Conservation (phyloP, 2,888 invertebrate species). For the Timema cristinae region DNA sequence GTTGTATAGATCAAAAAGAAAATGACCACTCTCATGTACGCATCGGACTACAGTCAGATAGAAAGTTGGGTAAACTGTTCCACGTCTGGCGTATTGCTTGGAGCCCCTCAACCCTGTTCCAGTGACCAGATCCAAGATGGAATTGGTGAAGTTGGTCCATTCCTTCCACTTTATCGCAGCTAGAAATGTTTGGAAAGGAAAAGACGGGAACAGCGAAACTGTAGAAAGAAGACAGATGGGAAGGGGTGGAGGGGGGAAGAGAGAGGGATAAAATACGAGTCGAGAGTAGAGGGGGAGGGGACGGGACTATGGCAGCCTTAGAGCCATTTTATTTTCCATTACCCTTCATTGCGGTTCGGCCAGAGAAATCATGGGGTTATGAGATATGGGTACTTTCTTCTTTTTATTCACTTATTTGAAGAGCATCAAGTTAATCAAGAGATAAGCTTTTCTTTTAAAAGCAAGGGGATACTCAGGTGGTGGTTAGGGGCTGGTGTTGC, state of each 20-base stretch:
- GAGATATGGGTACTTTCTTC: too few relatives aligned
- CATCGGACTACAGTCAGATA: too few relatives aligned
- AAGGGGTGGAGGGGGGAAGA: not conserved
- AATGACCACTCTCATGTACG: too few relatives aligned
- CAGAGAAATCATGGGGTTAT: too few relatives aligned
- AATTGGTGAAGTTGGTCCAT: conserved; percentile 15
- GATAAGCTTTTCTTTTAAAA: too few relatives aligned
- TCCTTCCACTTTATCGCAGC: conserved; percentile 11
- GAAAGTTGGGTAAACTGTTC: too few relatives aligned
- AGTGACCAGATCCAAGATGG: not conserved
- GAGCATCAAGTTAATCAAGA: too few relatives aligned
- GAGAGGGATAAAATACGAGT: conserved; percentile 11
- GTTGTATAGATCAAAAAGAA: too few relatives aligned
- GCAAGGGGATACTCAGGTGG: too few relatives aligned
- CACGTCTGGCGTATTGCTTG: conserved; percentile 9
- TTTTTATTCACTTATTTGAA: too few relatives aligned
- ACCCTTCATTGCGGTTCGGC: not conserved
- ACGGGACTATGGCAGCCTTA: conserved; percentile 7
- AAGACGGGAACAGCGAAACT: not conserved
- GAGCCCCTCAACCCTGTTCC: not conserved
- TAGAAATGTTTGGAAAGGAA: not conserved
- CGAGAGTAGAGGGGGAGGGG: not conserved
- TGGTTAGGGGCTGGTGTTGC: too few relatives aligned
- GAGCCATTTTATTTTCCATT: conserved; percentile 17
- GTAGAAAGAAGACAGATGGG: not conserved